Evolutionary conservation across 2,888 invertebrate species (phyloP), one percentile per base, ranked within the genome.

Genomic region (Cataglyphis cursor): DNA sequence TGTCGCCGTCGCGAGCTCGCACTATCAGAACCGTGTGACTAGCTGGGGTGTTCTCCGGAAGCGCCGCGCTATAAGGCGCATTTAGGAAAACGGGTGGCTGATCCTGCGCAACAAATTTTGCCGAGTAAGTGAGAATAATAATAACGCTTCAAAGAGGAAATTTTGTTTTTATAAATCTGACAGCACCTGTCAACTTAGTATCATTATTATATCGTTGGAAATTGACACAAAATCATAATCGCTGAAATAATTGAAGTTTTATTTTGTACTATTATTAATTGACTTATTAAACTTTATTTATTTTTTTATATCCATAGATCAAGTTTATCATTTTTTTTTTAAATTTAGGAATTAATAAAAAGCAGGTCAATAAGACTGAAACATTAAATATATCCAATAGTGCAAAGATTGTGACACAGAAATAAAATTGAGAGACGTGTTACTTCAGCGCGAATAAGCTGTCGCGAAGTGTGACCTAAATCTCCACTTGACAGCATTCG

Each of bases 71-170:
- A 92, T 97, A 98, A 0, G 98, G 98, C 0, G 97, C 97, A 92
- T 97, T 97, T 0, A 97, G 93, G 92, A 98, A 98, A n/a, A 96
- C 95, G 0, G 98, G 98, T 9, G 97, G 97, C 91, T 98, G 98
- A 94, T 98, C 98, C 93, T 97, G 80, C n/a, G 68, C 74, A 28
- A 41, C 0, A 57, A 41, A 78, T 28, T 38, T 38, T 51, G 6
- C 8, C 8, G 8, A 51, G n/a, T n/a, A 51, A 51, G 8, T 8
- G n/a, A 51, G 1, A 51, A 51, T 44, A 44, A n/a, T 44, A 44
- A 44, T 18, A 18, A 44, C 44, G 44, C 18, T 51, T n/a, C 2
- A 51, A 51, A n/a, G 6, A 51, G n/a, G 8, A 51, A n/a, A 51
- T 70, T 54, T 3, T 12, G 1, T 38, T 72, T 57, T 12, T 24